A percentile compares a stretch with the other conserved stretches of the same genome.
Conservation (phyloP, 1,140 invertebrate species). For the Campoletis sonorensis region DNA sequence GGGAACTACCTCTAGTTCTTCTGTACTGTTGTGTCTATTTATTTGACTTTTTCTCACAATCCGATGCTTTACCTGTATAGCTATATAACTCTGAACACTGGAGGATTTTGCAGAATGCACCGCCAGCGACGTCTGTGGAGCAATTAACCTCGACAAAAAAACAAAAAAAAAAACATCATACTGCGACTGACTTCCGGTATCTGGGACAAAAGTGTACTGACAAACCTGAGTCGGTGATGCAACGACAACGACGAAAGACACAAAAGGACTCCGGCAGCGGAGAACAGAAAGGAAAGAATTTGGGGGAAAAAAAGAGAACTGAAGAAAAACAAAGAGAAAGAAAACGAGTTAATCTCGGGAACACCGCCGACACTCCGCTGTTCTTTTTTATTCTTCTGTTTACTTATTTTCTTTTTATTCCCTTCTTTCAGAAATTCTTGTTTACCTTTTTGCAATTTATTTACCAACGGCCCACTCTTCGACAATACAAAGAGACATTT, state of each 20-base stretch:
- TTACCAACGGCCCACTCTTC: not conserved
- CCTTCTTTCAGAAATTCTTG: not conserved
- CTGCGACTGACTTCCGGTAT: conserved; percentile 26
- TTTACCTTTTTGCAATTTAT: not conserved
- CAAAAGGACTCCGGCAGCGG: not conserved
- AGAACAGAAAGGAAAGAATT: conserved; percentile 20
- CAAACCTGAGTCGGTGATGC: conserved; percentile 10
- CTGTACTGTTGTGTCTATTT: not conserved
- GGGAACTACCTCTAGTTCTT: not conserved
- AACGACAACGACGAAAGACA: not conserved
- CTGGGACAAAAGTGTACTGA: conserved; percentile 3
- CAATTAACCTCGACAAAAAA: conserved; percentile 10
- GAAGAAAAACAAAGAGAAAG: conserved; percentile 22
- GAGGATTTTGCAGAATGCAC: conserved; percentile 7
- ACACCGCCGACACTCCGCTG: not conserved
- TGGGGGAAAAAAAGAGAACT: conserved; percentile 30
- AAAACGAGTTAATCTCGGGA: conserved; percentile 30
- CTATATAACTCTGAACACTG: not conserved
- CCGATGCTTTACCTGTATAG: not conserved
- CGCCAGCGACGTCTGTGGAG: not conserved
- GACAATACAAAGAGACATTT: not conserved
- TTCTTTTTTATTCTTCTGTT: not conserved
- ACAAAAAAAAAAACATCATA: not conserved
- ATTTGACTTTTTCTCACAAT: not conserved
- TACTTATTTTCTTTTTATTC: not conserved